phyloP scores from a whole-genome alignment of 1,140 invertebrate species.

The Drosophila fuyamai region DNA sequence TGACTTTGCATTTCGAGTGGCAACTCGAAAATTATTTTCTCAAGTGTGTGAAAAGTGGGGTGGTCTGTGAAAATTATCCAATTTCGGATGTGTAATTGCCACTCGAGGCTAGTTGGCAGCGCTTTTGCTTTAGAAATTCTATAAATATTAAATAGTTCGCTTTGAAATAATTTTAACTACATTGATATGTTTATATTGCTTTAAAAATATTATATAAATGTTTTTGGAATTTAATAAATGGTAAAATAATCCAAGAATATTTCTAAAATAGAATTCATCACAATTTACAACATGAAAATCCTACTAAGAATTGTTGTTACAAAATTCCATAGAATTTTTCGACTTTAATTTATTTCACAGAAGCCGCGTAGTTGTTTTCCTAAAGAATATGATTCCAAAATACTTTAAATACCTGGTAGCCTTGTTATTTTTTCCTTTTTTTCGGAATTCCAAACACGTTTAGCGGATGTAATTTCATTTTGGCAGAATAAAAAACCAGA shows the following conservation, averaged over 20 bases:
- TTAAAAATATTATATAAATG: too few relatives aligned
- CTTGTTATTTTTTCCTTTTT: constrained; percentile 5
- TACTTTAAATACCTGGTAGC: neutral
- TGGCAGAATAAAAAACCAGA: constrained; percentile 15
- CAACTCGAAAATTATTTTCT: constrained; percentile 35
- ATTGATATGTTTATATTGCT: too few relatives aligned
- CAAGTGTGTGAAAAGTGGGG: constrained; percentile 26
- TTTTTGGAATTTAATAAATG: too few relatives aligned
- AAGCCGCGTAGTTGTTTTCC: neutral
- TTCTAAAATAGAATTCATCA: too few relatives aligned
- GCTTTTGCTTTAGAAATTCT: constrained; percentile 15
- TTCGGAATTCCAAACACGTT: constrained; percentile 54
- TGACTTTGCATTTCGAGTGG: constrained; percentile 39
- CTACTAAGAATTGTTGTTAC: too few relatives aligned
- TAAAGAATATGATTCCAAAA: constrained; percentile 6
- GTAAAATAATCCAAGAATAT: too few relatives aligned
- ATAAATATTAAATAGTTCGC: constrained; percentile 16
- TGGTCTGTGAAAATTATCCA: constrained; percentile 24
- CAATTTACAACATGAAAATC: too few relatives aligned
- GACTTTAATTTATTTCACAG: neutral
- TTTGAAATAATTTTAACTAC: neutral
- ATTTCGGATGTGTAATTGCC: constrained; percentile 34
- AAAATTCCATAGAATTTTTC: too few relatives aligned
- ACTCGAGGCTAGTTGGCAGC: constrained; percentile 10
- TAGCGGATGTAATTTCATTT: constrained; percentile 46